Conservation (phyloP, 2,888 invertebrate genomes). For the Cosmopolites sordidus region DNA sequence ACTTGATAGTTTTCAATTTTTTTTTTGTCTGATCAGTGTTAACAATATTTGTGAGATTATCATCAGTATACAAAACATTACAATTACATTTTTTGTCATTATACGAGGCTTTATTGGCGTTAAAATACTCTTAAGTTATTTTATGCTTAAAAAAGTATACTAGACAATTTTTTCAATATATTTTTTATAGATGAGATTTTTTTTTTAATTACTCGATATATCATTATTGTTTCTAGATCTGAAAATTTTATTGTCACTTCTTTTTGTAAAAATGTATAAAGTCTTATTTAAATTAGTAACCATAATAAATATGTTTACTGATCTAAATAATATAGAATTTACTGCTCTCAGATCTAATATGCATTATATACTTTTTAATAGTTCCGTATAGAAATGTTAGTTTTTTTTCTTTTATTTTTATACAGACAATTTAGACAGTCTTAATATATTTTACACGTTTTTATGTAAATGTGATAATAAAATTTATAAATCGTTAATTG, state of each 20-base stretch:
- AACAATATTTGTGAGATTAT: no score
- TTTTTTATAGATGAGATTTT: background rate
- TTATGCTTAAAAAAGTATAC: background rate
- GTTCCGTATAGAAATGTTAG: background rate
- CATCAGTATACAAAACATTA: no score
- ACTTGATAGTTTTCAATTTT: no score
- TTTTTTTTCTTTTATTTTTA: slow-evolving; percentile 5
- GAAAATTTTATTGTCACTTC: background rate
- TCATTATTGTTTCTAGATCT: background rate
- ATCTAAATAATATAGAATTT: background rate
- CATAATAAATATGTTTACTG: no score
- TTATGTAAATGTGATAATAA: slow-evolving; percentile 24
- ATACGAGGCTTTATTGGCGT: no score
- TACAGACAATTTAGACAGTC: slow-evolving; percentile 1
- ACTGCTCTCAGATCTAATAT: background rate
- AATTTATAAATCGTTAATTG: slow-evolving; percentile 9
- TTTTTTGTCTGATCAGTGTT: no score
- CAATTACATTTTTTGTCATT: no score
- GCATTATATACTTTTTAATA: background rate
- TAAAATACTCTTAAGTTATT: slow-evolving; percentile 1
- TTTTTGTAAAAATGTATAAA: no score
- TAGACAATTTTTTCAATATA: slow-evolving; percentile 1
- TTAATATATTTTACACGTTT: slow-evolving; percentile 19
- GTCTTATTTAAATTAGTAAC: no score
- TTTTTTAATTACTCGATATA: background rate